Evolutionary conservation across 2,888 invertebrate species (phyloP).

Genomic region (Carabus problematicus): DNA sequence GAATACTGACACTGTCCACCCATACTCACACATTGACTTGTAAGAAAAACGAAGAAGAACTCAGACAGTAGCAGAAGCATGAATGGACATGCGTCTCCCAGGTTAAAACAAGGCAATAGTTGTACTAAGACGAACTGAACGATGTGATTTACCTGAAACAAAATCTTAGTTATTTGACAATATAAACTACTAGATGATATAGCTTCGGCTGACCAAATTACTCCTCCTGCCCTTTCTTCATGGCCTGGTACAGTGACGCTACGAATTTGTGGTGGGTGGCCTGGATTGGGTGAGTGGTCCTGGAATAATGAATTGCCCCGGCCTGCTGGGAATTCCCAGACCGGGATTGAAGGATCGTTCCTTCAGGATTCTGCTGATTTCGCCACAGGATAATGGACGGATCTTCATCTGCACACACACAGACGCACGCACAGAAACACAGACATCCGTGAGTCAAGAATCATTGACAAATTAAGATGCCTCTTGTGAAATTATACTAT

Average conservation of each 20-base stretch:
- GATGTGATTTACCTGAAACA: too few species aligned
- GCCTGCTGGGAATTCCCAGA: slow-evolving; percentile 39
- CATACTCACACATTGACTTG: not conserved
- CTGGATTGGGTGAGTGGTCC: slow-evolving; percentile 5
- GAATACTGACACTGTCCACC: slow-evolving; percentile 51
- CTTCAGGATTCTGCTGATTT: slow-evolving; percentile 42
- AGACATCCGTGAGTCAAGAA: too few species aligned
- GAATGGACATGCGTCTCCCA: not conserved
- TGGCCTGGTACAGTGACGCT: too few species aligned
- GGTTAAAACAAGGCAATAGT: too few species aligned
- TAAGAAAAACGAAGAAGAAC: not conserved
- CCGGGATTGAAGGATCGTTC: slow-evolving; percentile 41
- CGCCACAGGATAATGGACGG: slow-evolving; percentile 39
- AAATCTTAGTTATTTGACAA: too few species aligned
- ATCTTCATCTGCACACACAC: slow-evolving; percentile 35
- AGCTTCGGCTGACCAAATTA: slow-evolving; percentile 19
- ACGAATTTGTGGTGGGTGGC: not conserved
- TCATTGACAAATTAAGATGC: too few species aligned
- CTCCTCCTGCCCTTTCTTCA: slow-evolving; percentile 4
- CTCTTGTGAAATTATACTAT: too few species aligned
- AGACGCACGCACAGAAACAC: not conserved
- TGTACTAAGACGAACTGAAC: too few species aligned
- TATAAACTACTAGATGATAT: too few species aligned
- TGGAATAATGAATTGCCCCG: slow-evolving; percentile 40
- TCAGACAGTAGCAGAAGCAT: not conserved